Evolutionary conservation across 2,888 invertebrate species (phyloP), one percentile per base, ranked within the genome.

Genomic region (Erpobdella octoculata): DNA sequence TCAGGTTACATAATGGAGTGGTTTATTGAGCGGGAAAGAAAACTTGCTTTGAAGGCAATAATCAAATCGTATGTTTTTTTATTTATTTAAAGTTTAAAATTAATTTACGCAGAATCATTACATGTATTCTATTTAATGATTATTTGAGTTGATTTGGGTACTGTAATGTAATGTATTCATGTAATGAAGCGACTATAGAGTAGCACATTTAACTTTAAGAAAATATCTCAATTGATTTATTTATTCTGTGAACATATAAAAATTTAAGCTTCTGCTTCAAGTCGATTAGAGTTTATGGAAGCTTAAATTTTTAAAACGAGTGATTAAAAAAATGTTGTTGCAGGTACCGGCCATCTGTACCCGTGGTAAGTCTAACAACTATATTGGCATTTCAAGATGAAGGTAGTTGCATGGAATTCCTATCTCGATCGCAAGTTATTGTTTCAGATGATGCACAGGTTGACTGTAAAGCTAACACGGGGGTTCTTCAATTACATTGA

Each of bases 1-100:
- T 90, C 93, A 62, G 92, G 92, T 72, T 94, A 92, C 85, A 88
- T 99, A 77, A 91, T 98, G 86, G 96, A 97, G 86, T 94, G 96
- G 93, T 97, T 97, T 87, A 88, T 93, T 82, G 91, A 93, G 77
- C 88, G 97, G 80, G 95, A 96, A 84, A 87, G 98, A 81, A 94
- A 92, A 85, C 86, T 87, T 79, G 96, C 94, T 80, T 87, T 97
- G 81, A 93, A 91, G 85, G 88, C 89, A 83, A 91, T 97, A 84
- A 88, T 95, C 78, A 97, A 94, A 89, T 90, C 94, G 95, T 98
- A 92, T 87, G 95, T 93, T 33, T 21, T 15, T 31, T 37, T 28
- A 18, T n/a, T n/a, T n/a, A n/a, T n/a, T n/a, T n/a, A n/a, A n/a
- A n/a, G n/a, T n/a, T n/a, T n/a, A n/a, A n/a, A n/a, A n/a, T n/a